These are phyloP conservation scores for Danaus melanippus DNA, from an alignment of 1,140 invertebrate genomes.

Conservation along the genomic window DNA sequence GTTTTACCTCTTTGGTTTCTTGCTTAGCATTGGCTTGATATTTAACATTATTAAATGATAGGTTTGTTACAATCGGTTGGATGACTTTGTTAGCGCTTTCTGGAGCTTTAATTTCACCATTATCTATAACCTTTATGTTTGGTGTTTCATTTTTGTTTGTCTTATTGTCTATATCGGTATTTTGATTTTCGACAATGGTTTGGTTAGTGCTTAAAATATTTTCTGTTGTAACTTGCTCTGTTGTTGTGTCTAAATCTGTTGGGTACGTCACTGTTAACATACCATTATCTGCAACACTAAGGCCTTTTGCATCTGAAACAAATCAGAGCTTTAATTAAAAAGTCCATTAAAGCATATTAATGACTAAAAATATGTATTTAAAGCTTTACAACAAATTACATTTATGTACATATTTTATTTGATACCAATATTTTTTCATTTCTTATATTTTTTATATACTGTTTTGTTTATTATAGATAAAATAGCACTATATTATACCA, in stretches of 20 bases:
- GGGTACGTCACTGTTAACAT: conserved; percentile 10
- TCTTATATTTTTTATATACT: too few species aligned
- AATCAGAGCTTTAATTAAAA: conserved; percentile 13
- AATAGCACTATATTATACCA: too few species aligned
- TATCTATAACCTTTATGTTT: conserved; percentile 34
- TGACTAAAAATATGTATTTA: too few species aligned
- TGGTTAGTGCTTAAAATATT: conserved; percentile 11
- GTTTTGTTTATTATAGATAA: too few species aligned
- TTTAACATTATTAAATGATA: conserved; percentile 27
- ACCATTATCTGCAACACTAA: conserved; percentile 27
- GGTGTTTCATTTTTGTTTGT: conserved; percentile 18
- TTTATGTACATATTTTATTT: too few species aligned
- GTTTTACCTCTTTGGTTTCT: conserved; percentile 16
- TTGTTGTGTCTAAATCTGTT: conserved; percentile 17
- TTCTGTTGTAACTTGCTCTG: conserved; percentile 18
- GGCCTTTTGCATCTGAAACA: conserved; percentile 48
- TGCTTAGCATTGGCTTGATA: conserved; percentile 27
- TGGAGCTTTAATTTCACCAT: conserved; percentile 24
- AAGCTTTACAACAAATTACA: too few species aligned
- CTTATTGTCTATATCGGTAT: conserved; percentile 14
- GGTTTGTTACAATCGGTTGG: conserved; percentile 31
- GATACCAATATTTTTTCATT: too few species aligned
- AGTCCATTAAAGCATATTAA: too few species aligned
- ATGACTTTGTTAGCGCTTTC: conserved; percentile 56
- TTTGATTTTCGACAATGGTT: conserved; percentile 16